Conservation (phyloP, 2,888 invertebrate species). For the Limenitis camilla region DNA sequence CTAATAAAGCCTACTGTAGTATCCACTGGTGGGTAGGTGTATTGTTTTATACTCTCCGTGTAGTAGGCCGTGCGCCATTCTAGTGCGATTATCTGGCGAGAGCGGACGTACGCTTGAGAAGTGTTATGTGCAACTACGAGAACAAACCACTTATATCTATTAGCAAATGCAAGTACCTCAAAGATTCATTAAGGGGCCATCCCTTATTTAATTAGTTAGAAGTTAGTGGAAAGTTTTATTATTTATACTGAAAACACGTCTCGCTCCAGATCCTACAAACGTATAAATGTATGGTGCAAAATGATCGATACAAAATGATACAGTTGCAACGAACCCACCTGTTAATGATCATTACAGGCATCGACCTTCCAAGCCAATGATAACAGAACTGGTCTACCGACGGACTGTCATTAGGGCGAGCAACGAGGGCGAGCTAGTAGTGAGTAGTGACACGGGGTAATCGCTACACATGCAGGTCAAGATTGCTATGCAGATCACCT, state of each 20-base stretch:
- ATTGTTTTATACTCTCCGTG: too few species aligned
- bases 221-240: not conserved
- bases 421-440: conserved; percentile 34
- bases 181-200: too few species aligned
- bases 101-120: too few species aligned
- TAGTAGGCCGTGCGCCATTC: too few species aligned
- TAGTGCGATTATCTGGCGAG: too few species aligned
- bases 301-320: conserved; percentile 20
- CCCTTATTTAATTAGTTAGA: too few species aligned
- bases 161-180: too few species aligned
- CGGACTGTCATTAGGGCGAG: conserved; percentile 39
- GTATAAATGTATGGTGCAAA: conserved; percentile 8
- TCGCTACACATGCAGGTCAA: conserved; percentile 32
- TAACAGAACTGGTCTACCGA: conserved; percentile 34
- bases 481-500: conserved; percentile 20
- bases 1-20: too few species aligned
- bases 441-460: conserved; percentile 32
- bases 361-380: conserved; percentile 52
- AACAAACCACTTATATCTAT: too few species aligned
- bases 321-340: conserved; percentile 32
- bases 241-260: not conserved
- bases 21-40: too few species aligned
- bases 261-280: conserved; percentile 1
- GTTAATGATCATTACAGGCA: conserved; percentile 50
- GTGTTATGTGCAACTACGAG: too few species aligned